Evolutionary conservation across 1,140 invertebrate genomes (phyloP).

Genomic region (Araneus ventricosus): DNA sequence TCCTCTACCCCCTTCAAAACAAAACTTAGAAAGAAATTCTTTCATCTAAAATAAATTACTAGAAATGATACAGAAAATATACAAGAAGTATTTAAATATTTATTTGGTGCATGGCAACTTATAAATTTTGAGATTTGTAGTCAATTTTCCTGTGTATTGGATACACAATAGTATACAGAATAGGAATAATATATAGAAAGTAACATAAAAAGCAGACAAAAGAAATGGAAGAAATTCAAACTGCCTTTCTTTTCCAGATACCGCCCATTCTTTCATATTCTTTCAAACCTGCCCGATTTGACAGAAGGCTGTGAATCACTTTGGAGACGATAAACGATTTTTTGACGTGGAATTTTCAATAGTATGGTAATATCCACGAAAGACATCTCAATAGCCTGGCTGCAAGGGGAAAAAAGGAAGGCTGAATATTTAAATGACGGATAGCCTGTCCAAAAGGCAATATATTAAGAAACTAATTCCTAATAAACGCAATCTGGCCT

Average conservation of each 20-base stretch:
- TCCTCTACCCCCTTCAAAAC: no score
- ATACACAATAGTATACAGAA: no score
- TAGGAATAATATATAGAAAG: not conserved
- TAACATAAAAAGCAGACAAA: not conserved
- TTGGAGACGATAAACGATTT: slow-evolving; percentile 48
- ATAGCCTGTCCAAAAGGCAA: slow-evolving; percentile 55
- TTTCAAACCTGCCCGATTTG: not conserved
- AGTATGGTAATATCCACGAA: slow-evolving; percentile 45
- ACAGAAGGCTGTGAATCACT: slow-evolving; percentile 38
- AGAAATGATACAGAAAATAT: no score
- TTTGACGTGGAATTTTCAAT: slow-evolving; percentile 49
- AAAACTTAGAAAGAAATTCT: no score
- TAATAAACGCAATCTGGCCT: slow-evolving; percentile 65
- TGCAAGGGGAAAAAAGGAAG: slow-evolving; percentile 8
- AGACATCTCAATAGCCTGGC: not conserved
- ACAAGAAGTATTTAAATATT: no score
- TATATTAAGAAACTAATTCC: slow-evolving; percentile 66
- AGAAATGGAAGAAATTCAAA: not conserved
- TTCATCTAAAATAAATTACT: no score
- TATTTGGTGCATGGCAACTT: no score
- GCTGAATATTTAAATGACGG: slow-evolving; percentile 61
- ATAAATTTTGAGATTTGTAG: no score
- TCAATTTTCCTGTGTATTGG: no score
- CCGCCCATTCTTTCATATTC: slow-evolving; percentile 11
- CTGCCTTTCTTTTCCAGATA: not conserved